Evolutionary conservation across 2,888 invertebrate genomes (phyloP), one percentile per base, ranked within the genome.

Genomic region (Microctonus aethiopoides): DNA sequence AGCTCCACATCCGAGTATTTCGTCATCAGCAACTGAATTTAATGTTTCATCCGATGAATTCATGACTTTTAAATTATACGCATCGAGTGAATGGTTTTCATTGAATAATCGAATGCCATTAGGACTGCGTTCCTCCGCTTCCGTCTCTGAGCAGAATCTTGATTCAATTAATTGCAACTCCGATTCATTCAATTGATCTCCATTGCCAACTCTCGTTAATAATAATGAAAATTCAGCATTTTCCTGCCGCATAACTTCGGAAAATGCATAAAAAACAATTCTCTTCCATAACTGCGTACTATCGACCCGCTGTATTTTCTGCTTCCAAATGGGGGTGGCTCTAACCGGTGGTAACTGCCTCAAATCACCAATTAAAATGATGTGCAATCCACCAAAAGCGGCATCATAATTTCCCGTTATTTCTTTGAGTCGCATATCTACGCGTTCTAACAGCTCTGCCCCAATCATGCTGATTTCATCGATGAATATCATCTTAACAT

Each of bases 351-450:
- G 83, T 61, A 81, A 62, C 74, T 84, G 83, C 6, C 81, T 74
- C 59, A 84, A 77, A 79, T 86, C 86, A 20, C 82, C 82, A 70
- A 80, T 78, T 0, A 83, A 78, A 70, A 84, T 79, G 0, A 84
- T 56, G 65, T 83, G 78, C 20, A 82, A 36, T 22, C 82, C 80
- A 36, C 82, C 83, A 73, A 83, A 84, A 76, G 75, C 65, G 39
- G 70, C 77, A 74, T 66, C 20, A 32, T 29, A 83, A 76, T 78
- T 75, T 7, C 80, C 80, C 41, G 80, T 83, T 4, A 84, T 83
- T 78, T 84, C 81, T 67, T 81, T 80, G 46, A 84, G 65, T n/a
- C 83, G 52, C 9, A 71, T 9, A 16, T 39, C 67, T 26, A 68
- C 29, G 13, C 56, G 68, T 77, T 46, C 5, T 24, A 62, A 13